phyloP scores from a whole-genome alignment of 2,113 vertebrate genomes.

The Agapornis roseicollis region DNA sequence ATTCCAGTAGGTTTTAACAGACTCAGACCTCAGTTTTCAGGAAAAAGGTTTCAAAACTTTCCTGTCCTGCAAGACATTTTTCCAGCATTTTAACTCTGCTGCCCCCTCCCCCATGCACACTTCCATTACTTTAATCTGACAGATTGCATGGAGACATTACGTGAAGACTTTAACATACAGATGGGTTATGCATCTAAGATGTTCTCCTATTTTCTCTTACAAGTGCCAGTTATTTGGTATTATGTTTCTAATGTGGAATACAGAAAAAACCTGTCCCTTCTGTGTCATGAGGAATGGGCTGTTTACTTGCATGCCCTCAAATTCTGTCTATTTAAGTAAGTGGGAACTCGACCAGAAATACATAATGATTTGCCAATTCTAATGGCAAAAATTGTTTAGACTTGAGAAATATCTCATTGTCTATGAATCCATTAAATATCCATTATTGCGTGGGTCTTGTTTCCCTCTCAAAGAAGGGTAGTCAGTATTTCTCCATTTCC shows the following conservation, averaged over 20 bases:
- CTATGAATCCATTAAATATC: background rate
- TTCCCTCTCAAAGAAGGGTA: background rate
- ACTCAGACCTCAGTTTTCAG: background rate
- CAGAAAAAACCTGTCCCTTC: background rate
- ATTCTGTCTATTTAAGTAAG: background rate
- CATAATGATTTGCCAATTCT: background rate
- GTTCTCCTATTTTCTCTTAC: background rate
- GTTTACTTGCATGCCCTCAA: background rate
- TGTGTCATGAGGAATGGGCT: background rate
- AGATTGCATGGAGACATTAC: background rate
- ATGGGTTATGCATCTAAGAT: background rate
- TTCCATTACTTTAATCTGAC: background rate
- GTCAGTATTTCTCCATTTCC: background rate
- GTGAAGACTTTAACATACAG: background rate
- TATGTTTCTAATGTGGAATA: background rate
- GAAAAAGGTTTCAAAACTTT: background rate
- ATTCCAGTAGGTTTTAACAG: background rate
- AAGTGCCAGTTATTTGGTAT: background rate
- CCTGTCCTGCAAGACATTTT: background rate
- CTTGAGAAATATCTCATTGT: background rate
- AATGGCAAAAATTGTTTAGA: background rate
- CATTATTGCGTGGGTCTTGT: background rate
- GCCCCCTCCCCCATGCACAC: background rate
- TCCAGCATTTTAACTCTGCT: background rate
- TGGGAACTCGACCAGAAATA: background rate